Evolutionary conservation across 2,888 invertebrate species (phyloP).

Genomic region (Cheilosia vernalis): DNA sequence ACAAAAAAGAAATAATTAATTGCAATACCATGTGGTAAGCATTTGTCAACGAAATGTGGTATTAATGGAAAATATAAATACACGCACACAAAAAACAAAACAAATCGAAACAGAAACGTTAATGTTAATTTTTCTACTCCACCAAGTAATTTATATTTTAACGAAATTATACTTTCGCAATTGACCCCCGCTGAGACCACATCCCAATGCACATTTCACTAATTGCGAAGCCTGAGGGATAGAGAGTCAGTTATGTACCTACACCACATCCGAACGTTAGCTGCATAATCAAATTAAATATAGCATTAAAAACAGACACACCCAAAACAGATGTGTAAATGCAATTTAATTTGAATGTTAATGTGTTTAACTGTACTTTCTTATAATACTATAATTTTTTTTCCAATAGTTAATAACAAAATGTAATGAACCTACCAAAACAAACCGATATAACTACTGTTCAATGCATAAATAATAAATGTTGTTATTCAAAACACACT

Average conservation of each 20-base stretch:
- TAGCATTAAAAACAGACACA: constrained; percentile 4
- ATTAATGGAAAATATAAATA: background rate
- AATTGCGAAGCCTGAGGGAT: constrained; percentile 30
- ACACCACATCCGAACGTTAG: constrained; percentile 6
- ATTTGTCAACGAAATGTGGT: constrained; percentile 24
- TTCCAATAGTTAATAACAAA: constrained; percentile 26
- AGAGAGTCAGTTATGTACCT: background rate
- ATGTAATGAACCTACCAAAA: constrained; percentile 1
- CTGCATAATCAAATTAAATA: constrained; percentile 36
- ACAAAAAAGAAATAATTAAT: constrained; percentile 13
- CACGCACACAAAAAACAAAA: constrained; percentile 6
- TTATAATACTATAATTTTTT: no score
- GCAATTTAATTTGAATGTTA: constrained; percentile 20
- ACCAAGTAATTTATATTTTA: constrained; percentile 38
- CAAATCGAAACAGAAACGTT: background rate
- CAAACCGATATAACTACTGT: constrained; percentile 21
- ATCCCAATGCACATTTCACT: constrained; percentile 34
- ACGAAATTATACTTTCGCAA: constrained; percentile 24
- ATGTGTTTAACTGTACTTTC: background rate
- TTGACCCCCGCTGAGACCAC: constrained; percentile 28
- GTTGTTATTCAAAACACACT: constrained; percentile 35
- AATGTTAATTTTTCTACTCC: background rate
- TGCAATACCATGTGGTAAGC: constrained; percentile 1
- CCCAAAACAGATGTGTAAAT: background rate
- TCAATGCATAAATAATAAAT: constrained; percentile 23